phyloP scores from a whole-genome alignment of 2,797 vertebrate species.

The Manis pentadactyla region DNA sequence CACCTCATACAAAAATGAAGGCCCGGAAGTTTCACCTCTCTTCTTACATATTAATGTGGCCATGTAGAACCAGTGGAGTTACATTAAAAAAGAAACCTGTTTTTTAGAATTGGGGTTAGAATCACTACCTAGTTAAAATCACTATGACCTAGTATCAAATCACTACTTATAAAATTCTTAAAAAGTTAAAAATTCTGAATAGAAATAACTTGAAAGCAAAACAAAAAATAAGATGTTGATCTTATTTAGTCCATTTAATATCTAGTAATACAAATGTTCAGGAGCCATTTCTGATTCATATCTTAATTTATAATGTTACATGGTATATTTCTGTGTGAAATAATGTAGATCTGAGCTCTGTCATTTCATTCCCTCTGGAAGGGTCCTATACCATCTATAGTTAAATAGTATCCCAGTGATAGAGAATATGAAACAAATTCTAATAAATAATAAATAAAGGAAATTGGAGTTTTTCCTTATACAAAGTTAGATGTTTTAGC shows the following conservation, averaged over 20 bases:
- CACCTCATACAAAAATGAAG: neutral
- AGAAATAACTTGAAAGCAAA: slow-evolving; percentile 11
- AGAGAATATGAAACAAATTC: neutral
- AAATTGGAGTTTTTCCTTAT: neutral
- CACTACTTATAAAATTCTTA: neutral
- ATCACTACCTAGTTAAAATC: neutral
- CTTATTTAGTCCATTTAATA: neutral
- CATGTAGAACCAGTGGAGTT: too few species aligned
- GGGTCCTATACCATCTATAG: neutral
- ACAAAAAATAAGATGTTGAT: slow-evolving; percentile 25
- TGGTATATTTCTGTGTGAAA: neutral
- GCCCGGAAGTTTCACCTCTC: neutral
- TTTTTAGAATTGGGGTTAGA: neutral
- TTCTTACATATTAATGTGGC: neutral
- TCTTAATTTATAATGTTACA: slow-evolving; percentile 28
- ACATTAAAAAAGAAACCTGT: neutral
- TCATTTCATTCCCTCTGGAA: neutral
- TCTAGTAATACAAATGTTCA: neutral
- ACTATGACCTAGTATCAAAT: neutral
- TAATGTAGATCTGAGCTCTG: neutral
- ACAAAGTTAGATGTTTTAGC: slow-evolving; percentile 6
- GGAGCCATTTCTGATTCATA: neutral
- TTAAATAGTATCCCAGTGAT: neutral
- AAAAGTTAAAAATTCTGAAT: neutral
- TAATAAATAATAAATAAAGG: neutral